Conservation (phyloP, 1,140 invertebrate genomes). For the Liolophura sinensis region DNA sequence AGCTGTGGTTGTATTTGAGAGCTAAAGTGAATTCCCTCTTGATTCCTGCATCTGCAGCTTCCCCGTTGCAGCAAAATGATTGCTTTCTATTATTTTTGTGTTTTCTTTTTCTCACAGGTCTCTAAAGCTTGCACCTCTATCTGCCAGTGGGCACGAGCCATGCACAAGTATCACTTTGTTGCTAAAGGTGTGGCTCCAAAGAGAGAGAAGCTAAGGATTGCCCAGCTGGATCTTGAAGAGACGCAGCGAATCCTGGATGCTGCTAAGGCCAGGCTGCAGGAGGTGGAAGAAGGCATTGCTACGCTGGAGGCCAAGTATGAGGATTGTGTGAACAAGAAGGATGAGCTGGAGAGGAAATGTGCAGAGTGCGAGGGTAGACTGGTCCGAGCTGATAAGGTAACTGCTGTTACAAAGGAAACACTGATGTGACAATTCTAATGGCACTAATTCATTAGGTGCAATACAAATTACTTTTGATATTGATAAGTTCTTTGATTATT, state of each 20-base stretch:
- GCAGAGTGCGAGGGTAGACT: slow-evolving; percentile 56
- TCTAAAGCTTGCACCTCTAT: slow-evolving; percentile 88
- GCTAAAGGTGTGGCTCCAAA: slow-evolving; percentile 58
- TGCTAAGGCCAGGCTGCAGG: slow-evolving; percentile 52
- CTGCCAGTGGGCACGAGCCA: slow-evolving; percentile 87
- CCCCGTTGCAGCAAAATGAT: background rate
- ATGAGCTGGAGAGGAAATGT: slow-evolving; percentile 57
- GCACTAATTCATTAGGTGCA: too few relatives aligned
- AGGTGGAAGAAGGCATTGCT: slow-evolving; percentile 60
- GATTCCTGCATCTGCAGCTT: too few relatives aligned
- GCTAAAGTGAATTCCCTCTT: too few relatives aligned
- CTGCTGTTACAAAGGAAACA: background rate
- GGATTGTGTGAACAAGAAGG: slow-evolving; percentile 58
- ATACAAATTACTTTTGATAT: too few relatives aligned
- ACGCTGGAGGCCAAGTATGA: slow-evolving; percentile 59
- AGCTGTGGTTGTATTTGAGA: too few relatives aligned
- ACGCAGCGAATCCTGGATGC: slow-evolving; percentile 54
- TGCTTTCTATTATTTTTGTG: too few relatives aligned
- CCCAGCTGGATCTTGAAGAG: slow-evolving; percentile 54
- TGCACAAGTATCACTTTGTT: slow-evolving; percentile 74
- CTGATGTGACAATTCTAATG: too few relatives aligned
- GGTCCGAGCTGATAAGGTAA: slow-evolving; percentile 58
- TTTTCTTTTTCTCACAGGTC: slow-evolving; percentile 59
- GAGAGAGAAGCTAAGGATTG: slow-evolving; percentile 50
- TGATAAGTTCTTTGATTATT: too few relatives aligned